Conservation (phyloP, 1,140 invertebrate genomes). For the Hirudo medicinalis region DNA sequence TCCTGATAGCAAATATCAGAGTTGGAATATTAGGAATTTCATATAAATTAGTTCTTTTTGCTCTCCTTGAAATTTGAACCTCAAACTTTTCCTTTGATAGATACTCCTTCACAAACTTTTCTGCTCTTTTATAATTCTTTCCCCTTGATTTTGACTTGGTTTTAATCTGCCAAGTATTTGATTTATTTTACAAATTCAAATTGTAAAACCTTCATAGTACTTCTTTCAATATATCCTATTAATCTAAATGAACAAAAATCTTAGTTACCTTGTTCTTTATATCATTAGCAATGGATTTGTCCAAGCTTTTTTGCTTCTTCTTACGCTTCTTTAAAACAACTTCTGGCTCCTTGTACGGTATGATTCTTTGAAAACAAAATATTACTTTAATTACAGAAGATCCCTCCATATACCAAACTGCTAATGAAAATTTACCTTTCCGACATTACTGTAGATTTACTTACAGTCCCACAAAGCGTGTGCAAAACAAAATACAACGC, state of each 20-base stretch:
- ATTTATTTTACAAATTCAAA: neutral
- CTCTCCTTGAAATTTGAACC: constrained; percentile 65
- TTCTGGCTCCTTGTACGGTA: neutral
- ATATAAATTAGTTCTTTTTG: constrained; percentile 78
- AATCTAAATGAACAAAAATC: neutral
- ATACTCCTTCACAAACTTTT: constrained; percentile 91
- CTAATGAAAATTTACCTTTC: no score
- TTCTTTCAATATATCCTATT: neutral
- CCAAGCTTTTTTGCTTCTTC: constrained; percentile 2
- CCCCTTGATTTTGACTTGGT: neutral
- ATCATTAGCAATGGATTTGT: constrained; percentile 7
- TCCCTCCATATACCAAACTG: no score
- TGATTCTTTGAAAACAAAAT: neutral
- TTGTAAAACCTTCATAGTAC: neutral
- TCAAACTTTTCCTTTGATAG: constrained; percentile 63
- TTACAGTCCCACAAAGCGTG: no score
- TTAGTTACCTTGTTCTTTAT: constrained; percentile 4
- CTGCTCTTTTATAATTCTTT: constrained; percentile 69
- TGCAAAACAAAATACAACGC: no score
- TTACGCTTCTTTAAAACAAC: constrained; percentile 6
- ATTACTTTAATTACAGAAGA: no score
- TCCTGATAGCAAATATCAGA: constrained; percentile 65
- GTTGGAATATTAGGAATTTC: constrained; percentile 89
- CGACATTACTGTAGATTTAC: no score
- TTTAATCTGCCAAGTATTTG: neutral